A percentile compares a stretch with the other conserved stretches of the same genome.
phyloP scores from a whole-genome alignment of 2,113 vertebrate species.

The Poicephalus meyeri region DNA sequence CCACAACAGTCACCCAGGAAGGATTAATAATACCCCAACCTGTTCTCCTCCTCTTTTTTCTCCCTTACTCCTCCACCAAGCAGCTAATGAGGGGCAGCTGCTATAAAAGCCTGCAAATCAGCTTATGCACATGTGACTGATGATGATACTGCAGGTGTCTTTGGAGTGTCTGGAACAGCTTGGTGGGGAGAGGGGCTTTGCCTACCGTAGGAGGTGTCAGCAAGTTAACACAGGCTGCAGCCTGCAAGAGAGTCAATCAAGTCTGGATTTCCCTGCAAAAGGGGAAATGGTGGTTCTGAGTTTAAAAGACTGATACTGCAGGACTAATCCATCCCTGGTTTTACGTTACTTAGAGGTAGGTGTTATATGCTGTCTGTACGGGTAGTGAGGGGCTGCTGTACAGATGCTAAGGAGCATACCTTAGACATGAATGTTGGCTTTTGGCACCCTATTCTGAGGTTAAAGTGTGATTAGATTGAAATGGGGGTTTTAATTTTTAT shows the following conservation, averaged over 20 bases:
- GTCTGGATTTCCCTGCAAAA: background rate
- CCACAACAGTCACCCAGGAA: accelerated
- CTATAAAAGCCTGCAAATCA: background rate
- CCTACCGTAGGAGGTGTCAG: background rate
- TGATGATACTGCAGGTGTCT: background rate
- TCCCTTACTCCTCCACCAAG: background rate
- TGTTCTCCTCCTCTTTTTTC: background rate
- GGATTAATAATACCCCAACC: background rate
- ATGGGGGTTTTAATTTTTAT: background rate
- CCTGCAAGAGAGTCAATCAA: background rate
- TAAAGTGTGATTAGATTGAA: background rate
- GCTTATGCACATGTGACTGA: background rate
- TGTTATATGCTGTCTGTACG: accelerated
- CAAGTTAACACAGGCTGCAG: background rate
- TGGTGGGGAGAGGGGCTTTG: background rate
- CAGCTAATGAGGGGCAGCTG: background rate
- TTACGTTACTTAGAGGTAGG: background rate
- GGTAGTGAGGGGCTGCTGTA: background rate
- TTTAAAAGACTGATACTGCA: background rate
- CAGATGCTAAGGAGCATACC: too few species aligned
- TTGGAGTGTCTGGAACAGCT: background rate
- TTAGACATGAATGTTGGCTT: background rate
- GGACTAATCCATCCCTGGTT: background rate
- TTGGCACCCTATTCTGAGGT: background rate
- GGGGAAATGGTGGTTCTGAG: background rate